These are phyloP conservation scores for Crioceris asparagi DNA, from an alignment of 2,888 invertebrate species.

Conservation along the genomic window DNA sequence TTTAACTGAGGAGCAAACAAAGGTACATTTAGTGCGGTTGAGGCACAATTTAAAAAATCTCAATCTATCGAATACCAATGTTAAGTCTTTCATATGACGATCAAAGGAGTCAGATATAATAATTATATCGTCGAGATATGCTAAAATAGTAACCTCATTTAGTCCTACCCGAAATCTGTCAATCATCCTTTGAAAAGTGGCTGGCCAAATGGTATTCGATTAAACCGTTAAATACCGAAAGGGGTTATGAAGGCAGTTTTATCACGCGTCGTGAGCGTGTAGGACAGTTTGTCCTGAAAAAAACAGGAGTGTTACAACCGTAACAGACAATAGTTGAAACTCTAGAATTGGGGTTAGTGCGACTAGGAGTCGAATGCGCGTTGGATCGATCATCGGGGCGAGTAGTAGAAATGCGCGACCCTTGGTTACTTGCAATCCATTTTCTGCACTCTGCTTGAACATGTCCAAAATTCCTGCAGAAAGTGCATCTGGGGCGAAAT, in stretches of 20 bases:
- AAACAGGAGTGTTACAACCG: slow-evolving; percentile 7
- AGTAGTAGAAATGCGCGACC: too few relatives aligned
- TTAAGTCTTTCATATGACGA: slow-evolving; percentile 17
- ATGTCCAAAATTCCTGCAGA: slow-evolving; percentile 8
- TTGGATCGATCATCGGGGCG: too few relatives aligned
- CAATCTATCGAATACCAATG: slow-evolving; percentile 13
- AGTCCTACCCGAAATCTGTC: slow-evolving; percentile 18
- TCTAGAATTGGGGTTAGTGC: too few relatives aligned
- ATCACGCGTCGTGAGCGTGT: slow-evolving; percentile 9
- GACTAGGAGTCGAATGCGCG: too few relatives aligned
- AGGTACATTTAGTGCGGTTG: slow-evolving; percentile 19
- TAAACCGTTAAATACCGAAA: slow-evolving; percentile 19
- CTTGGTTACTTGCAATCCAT: slow-evolving; percentile 2
- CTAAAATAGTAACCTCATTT: slow-evolving; percentile 14
- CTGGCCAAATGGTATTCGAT: slow-evolving; percentile 21
- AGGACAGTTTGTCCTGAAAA: slow-evolving; percentile 5
- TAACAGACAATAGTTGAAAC: slow-evolving; percentile 6
- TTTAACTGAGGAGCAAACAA: slow-evolving; percentile 12
- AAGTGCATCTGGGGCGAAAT: slow-evolving; percentile 4
- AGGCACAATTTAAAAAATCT: slow-evolving; percentile 13
- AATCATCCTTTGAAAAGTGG: slow-evolving; percentile 22
- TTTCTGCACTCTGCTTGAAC: slow-evolving; percentile 8
- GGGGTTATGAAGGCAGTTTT: slow-evolving; percentile 22
- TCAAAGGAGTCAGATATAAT: slow-evolving; percentile 16
- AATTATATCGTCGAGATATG: slow-evolving; percentile 24